A percentile compares a stretch with the other conserved stretches of the same genome.
Conservation (phyloP, 2,888 invertebrate species). For the Cyrtodaria siliqua region DNA sequence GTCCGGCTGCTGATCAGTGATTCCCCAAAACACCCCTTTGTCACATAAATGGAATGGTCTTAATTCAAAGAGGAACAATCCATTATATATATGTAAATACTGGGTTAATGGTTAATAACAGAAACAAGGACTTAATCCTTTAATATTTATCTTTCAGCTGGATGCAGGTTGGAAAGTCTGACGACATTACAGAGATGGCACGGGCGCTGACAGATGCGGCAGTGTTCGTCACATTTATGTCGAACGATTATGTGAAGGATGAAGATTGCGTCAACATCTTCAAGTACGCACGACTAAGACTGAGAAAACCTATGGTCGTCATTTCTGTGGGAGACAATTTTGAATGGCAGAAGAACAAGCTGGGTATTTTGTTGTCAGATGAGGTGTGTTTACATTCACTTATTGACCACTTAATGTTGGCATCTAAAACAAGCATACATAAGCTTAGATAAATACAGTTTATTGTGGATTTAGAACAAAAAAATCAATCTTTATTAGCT, state of each 20-base stretch:
- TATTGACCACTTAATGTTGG: no score
- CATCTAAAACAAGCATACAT: no score
- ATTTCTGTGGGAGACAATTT: conserved; percentile 75
- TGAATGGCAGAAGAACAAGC: conserved; percentile 77
- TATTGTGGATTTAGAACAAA: no score
- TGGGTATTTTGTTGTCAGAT: conserved; percentile 79
- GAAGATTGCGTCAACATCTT: conserved; percentile 78
- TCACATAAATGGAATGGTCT: no score
- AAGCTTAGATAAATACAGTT: no score
- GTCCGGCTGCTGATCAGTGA: no score
- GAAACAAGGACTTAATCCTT: no score
- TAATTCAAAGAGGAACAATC: no score
- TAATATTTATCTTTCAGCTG: conserved; percentile 57
- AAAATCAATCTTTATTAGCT: no score
- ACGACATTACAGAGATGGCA: conserved; percentile 74
- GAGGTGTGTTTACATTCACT: conserved; percentile 65
- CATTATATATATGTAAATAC: no score
- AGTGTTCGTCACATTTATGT: conserved; percentile 80
- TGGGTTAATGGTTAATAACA: no score
- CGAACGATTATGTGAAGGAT: conserved; percentile 75
- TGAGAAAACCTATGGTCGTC: conserved; percentile 77
- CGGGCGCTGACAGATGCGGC: conserved; percentile 76
- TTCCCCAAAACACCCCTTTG: no score
- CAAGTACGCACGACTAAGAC: conserved; percentile 77
- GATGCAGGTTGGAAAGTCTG: conserved; percentile 30